Evolutionary conservation across 2,888 invertebrate species (phyloP).

Genomic region (Hofmannophila pseudospretella): DNA sequence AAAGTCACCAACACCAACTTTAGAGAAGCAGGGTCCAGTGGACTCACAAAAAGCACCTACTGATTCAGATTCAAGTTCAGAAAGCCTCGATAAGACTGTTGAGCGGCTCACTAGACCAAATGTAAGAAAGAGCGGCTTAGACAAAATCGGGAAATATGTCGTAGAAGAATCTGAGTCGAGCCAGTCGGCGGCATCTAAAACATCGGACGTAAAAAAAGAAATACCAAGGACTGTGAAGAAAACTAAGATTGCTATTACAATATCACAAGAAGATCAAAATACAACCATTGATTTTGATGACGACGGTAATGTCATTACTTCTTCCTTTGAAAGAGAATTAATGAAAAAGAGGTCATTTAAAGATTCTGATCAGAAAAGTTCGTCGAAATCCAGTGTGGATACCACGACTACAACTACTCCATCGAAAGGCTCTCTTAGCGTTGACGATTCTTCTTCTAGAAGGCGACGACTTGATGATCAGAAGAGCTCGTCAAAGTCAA

Average conservation of each 20-base stretch:
- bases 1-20: constrained; percentile 77
- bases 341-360: constrained; percentile 64
- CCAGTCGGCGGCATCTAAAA: constrained; percentile 74
- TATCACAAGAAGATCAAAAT: constrained; percentile 74
- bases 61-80: constrained; percentile 79
- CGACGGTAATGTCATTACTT: constrained; percentile 68
- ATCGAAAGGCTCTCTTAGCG: constrained; percentile 71
- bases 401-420: constrained; percentile 69
- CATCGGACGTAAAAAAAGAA: constrained; percentile 64
- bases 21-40: constrained; percentile 80
- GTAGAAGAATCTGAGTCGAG: constrained; percentile 80
- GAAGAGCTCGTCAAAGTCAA: constrained; percentile 79
- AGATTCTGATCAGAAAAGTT: constrained; percentile 69
- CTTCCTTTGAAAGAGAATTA: constrained; percentile 61
- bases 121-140: constrained; percentile 61
- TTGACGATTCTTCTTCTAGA: constrained; percentile 70
- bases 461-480: constrained; percentile 68
- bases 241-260: constrained; percentile 73
- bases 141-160: constrained; percentile 64
- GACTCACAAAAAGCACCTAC: constrained; percentile 75
- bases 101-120: constrained; percentile 66
- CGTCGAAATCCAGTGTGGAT: constrained; percentile 79
- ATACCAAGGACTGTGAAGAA: constrained; percentile 70
- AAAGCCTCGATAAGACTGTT: constrained; percentile 70
- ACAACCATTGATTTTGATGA: constrained; percentile 74